Percentiles rank a stretch among this genome's conserved stretches.
Conservation (phyloP, 2,888 invertebrate genomes). For the Lymantria dispar region DNA sequence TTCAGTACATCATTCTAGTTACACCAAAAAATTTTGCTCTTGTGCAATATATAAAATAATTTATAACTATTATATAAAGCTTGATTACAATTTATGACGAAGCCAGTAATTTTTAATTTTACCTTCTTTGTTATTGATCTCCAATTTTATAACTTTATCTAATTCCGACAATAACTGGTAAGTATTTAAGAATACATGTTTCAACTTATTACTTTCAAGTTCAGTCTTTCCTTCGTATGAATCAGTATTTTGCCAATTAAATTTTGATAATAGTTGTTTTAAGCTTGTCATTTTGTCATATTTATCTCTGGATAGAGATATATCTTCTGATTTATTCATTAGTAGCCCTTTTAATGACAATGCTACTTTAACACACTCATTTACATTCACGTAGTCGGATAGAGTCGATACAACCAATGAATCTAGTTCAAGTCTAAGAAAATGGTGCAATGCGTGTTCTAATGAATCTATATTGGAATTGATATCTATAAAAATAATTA, state of each 20-base stretch:
- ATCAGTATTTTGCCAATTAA: slow-evolving; percentile 49
- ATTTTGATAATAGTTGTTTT: slow-evolving; percentile 37
- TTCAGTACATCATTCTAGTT: neutral
- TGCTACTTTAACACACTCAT: slow-evolving; percentile 38
- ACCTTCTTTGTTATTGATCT: slow-evolving; percentile 33
- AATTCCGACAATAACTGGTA: slow-evolving; percentile 47
- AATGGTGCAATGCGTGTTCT: slow-evolving; percentile 46
- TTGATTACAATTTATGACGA: neutral
- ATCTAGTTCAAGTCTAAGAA: slow-evolving; percentile 41
- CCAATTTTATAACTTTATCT: slow-evolving; percentile 27
- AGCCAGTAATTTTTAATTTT: slow-evolving; percentile 23
- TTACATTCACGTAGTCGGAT: slow-evolving; percentile 33
- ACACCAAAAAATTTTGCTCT: neutral
- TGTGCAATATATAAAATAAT: neutral
- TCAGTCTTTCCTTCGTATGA: slow-evolving; percentile 34
- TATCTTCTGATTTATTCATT: slow-evolving; percentile 17
- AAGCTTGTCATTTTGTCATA: slow-evolving; percentile 29
- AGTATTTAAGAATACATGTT: slow-evolving; percentile 37
- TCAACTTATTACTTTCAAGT: slow-evolving; percentile 39
- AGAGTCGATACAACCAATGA: slow-evolving; percentile 24
- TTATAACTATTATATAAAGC: neutral
- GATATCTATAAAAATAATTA: slow-evolving; percentile 48
- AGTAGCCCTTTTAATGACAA: slow-evolving; percentile 36
- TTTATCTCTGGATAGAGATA: slow-evolving; percentile 27
- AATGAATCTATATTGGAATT: slow-evolving; percentile 54